Percentiles rank a stretch among this genome's conserved stretches.
phyloP scores from a whole-genome alignment of 2,797 vertebrate genomes.

The Gastrophryne carolinensis region DNA sequence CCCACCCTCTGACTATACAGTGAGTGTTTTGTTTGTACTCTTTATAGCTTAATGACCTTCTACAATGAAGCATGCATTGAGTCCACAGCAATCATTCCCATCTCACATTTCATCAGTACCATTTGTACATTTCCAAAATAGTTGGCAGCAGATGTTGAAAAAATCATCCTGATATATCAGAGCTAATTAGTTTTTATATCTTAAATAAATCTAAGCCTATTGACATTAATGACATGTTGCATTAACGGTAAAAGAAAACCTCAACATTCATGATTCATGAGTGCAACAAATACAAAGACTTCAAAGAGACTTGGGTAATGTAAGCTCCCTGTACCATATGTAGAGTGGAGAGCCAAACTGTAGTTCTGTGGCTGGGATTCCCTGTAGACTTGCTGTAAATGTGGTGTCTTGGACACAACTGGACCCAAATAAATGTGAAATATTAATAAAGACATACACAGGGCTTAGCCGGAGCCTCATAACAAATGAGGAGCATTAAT shows the following conservation, averaged over 20 bases:
- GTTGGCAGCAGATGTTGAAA: slow-evolving; percentile 46
- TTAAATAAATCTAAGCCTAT: slow-evolving; percentile 4
- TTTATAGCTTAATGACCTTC: slow-evolving; percentile 48
- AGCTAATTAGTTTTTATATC: slow-evolving; percentile 47
- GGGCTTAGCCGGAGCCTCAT: neutral
- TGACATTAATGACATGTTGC: slow-evolving; percentile 20
- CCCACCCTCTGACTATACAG: slow-evolving; percentile 39
- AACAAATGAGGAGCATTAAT: slow-evolving; percentile 24
- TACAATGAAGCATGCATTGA: slow-evolving; percentile 40
- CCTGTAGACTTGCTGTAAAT: neutral
- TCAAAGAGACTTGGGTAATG: slow-evolving; percentile 13
- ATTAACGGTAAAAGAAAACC: neutral
- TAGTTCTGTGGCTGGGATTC: neutral
- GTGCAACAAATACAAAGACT: neutral
- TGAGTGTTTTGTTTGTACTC: slow-evolving; percentile 33
- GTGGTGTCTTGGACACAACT: neutral
- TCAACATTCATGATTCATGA: slow-evolving; percentile 6
- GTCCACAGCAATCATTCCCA: slow-evolving; percentile 40
- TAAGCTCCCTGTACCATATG: neutral
- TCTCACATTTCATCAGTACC: slow-evolving; percentile 35
- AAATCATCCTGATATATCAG: slow-evolving; percentile 29
- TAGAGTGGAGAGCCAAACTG: neutral
- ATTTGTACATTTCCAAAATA: slow-evolving; percentile 24
- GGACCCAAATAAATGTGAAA: neutral
- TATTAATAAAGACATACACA: neutral